These are phyloP conservation scores for Apteryx mantelli DNA, from an alignment of 2,113 vertebrate species.

Conservation along the genomic window DNA sequence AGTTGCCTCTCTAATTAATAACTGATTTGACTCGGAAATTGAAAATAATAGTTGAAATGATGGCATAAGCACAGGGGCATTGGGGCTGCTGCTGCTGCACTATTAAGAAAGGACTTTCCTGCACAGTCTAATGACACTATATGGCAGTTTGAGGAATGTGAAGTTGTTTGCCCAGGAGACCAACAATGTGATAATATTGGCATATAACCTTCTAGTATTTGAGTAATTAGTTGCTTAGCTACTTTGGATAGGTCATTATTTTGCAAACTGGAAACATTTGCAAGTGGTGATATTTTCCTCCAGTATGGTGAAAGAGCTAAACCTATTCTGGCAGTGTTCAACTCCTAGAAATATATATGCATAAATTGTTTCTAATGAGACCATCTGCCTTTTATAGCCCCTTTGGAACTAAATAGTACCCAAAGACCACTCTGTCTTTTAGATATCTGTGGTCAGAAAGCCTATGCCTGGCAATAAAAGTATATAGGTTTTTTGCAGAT, in stretches of 20 bases:
- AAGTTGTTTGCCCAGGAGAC: conserved; percentile 74
- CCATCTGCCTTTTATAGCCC: conserved; percentile 87
- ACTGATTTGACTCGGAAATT: conserved; percentile 84
- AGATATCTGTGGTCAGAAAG: conserved; percentile 79
- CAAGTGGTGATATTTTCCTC: conserved; percentile 83
- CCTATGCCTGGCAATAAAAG: conserved; percentile 48
- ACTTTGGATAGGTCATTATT: conserved; percentile 84
- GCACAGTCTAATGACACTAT: conserved; percentile 66
- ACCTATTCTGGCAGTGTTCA: conserved; percentile 80
- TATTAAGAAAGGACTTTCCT: conserved; percentile 63
- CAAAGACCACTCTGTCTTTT: conserved; percentile 84
- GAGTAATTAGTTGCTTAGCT: conserved; percentile 85
- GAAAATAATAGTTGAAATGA: conserved; percentile 79
- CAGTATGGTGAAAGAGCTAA: conserved; percentile 78
- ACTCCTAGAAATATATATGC: conserved; percentile 86
- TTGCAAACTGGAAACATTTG: conserved; percentile 84
- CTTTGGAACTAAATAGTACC: conserved; percentile 83
- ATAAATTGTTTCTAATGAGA: conserved; percentile 89
- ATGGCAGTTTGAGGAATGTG: conserved; percentile 75
- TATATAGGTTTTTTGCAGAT: neutral
- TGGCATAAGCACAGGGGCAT: conserved; percentile 70
- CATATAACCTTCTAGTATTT: conserved; percentile 82
- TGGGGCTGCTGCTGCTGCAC: conserved; percentile 45
- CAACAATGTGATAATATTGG: conserved; percentile 80
- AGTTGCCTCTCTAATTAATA: conserved; percentile 83